Conservation (phyloP, 2,888 invertebrate species). For the Graphium colonna region DNA sequence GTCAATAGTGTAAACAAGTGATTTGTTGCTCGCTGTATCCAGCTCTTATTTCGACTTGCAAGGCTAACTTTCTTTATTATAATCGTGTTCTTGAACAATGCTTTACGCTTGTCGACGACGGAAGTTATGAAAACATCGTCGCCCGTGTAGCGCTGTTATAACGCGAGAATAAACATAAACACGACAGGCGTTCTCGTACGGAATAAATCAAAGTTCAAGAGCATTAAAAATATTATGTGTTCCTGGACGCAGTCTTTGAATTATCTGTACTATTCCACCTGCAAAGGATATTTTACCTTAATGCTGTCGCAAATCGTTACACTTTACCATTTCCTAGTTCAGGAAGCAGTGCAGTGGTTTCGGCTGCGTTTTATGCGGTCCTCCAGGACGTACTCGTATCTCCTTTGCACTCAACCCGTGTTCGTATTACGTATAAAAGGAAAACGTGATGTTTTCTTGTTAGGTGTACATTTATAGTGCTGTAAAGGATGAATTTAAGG, state of each 20-base stretch:
- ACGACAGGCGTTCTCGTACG: conserved; percentile 22
- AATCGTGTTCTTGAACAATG: conserved; percentile 54
- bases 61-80: conserved; percentile 50
- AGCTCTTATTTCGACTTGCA: conserved; percentile 28
- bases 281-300: conserved; percentile 17
- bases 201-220: conserved; percentile 33
- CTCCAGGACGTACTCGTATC: conserved; percentile 20
- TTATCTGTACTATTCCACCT: conserved; percentile 9
- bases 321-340: not conserved
- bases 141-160: conserved; percentile 44
- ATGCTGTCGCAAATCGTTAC: not conserved
- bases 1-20: conserved; percentile 3
- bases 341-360: conserved; percentile 22
- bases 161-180: conserved; percentile 35
- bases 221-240: conserved; percentile 24
- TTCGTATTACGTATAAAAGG: conserved; percentile 24
- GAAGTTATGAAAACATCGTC: conserved; percentile 57
- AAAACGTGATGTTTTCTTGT: conserved; percentile 20
- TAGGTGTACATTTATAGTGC: conserved; percentile 17
- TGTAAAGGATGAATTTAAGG: conserved; percentile 20
- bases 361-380: conserved; percentile 17
- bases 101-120: conserved; percentile 47
- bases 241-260: conserved; percentile 20
- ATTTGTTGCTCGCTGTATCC: conserved; percentile 38
- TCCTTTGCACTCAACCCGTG: conserved; percentile 21